Conservation (phyloP, 2,888 invertebrate species). For the Odontocolon sp. region DNA sequence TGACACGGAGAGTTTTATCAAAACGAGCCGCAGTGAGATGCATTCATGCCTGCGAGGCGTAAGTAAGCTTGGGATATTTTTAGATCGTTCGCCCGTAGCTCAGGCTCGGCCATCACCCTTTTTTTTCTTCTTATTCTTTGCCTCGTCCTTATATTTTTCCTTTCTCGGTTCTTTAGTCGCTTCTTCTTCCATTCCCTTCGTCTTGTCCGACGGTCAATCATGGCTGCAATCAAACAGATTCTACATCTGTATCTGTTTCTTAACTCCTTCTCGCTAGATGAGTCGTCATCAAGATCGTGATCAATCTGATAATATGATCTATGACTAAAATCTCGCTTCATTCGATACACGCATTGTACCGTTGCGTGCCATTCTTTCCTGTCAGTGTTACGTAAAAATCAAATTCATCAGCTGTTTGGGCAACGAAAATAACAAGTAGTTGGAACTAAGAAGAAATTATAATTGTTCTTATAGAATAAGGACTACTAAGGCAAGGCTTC, state of each 20-base stretch:
- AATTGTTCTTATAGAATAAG: too few relatives aligned
- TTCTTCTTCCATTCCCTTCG: conserved; percentile 14
- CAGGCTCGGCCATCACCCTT: conserved; percentile 31
- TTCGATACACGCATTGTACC: background rate
- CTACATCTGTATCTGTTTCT: conserved; percentile 29
- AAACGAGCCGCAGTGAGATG: conserved; percentile 33
- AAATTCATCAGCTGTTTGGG: background rate
- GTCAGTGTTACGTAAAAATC: background rate
- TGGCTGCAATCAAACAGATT: conserved; percentile 27
- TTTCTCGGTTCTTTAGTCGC: conserved; percentile 13
- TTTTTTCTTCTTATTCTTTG: background rate
- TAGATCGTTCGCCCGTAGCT: conserved; percentile 44
- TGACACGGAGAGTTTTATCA: conserved; percentile 48
- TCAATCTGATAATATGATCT: background rate
- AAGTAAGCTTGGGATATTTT: conserved; percentile 59
- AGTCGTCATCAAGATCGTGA: background rate
- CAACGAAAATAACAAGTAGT: too few relatives aligned
- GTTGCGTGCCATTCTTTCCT: background rate
- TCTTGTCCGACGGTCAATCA: background rate
- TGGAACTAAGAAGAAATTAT: too few relatives aligned
- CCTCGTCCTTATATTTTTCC: conserved; percentile 25
- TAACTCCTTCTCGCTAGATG: background rate
- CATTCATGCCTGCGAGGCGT: conserved; percentile 53
- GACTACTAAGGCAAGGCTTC: too few relatives aligned
- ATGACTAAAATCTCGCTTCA: background rate